Percentiles rank a stretch among this genome's conserved stretches.
These are phyloP conservation scores for Shargacucullia verbasci DNA, from an alignment of 2,888 invertebrate genomes.

Conservation along the genomic window DNA sequence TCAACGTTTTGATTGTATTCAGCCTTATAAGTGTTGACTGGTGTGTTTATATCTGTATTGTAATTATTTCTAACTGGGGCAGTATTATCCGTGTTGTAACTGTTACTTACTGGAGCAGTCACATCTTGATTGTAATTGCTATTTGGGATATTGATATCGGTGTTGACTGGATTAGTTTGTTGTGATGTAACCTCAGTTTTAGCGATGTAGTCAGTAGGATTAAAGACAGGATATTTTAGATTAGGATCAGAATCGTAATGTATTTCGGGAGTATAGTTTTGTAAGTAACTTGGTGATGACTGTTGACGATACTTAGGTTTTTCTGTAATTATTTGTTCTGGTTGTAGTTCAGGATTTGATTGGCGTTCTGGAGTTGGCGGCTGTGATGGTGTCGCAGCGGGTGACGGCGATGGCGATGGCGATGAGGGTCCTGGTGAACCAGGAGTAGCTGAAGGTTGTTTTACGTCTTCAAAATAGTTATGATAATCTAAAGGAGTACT, in stretches of 20 bases:
- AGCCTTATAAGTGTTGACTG: conserved; percentile 49
- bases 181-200: conserved; percentile 64
- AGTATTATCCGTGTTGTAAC: conserved; percentile 29
- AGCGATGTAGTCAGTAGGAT: conserved; percentile 69
- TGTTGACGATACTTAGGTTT: conserved; percentile 69
- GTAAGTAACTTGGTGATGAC: conserved; percentile 73
- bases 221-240: conserved; percentile 72
- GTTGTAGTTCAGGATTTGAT: conserved; percentile 58
- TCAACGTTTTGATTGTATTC: conserved; percentile 66
- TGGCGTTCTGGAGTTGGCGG: conserved; percentile 56
- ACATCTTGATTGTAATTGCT: conserved; percentile 11
- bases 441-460: conserved; percentile 71
- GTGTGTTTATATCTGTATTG: conserved; percentile 41
- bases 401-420: conserved; percentile 43
- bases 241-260: conserved; percentile 75
- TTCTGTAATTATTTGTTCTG: conserved; percentile 68
- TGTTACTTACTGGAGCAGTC: conserved; percentile 5
- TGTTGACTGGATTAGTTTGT: conserved; percentile 41
- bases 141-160: conserved; percentile 37
- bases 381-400: conserved; percentile 10
- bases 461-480: conserved; percentile 79
- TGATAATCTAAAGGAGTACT: conserved; percentile 85
- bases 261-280: conserved; percentile 81
- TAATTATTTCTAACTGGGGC: conserved; percentile 37
- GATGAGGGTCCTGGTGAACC: conserved; percentile 58